These are phyloP conservation scores for Thamnaconus septentrionalis DNA, from an alignment of 2,113 vertebrate genomes.

Conservation along the genomic window DNA sequence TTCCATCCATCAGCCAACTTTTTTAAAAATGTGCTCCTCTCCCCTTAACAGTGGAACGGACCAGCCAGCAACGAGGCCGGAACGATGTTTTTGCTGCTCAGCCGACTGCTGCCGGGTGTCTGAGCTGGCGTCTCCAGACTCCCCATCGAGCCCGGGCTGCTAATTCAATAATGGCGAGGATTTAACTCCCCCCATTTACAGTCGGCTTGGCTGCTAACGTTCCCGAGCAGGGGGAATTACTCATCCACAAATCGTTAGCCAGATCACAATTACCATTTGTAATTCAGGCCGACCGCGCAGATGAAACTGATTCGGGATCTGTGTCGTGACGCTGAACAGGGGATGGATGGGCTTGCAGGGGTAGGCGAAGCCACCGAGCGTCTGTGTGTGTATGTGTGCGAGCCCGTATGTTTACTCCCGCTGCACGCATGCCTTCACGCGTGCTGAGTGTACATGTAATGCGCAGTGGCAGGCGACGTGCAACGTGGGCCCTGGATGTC, in stretches of 20 bases:
- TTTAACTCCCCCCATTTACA: constrained; percentile 67
- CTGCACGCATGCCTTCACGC: too few relatives aligned
- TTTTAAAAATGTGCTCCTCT: too few relatives aligned
- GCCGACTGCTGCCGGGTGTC: constrained; percentile 21
- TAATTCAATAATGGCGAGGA: constrained; percentile 57
- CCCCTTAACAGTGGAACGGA: too few relatives aligned
- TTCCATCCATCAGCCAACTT: too few relatives aligned
- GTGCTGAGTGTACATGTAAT: too few relatives aligned
- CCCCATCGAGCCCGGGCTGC: constrained; percentile 44
- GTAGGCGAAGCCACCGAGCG: too few relatives aligned
- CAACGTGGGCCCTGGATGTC: too few relatives aligned
- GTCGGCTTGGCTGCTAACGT: constrained; percentile 42
- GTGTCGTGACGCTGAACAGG: constrained; percentile 7
- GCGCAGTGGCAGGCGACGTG: too few relatives aligned
- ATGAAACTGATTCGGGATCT: constrained; percentile 32
- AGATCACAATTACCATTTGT: constrained; percentile 42
- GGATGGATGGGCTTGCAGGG: too few relatives aligned
- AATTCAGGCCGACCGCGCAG: constrained; percentile 37
- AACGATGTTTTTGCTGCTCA: constrained; percentile 11
- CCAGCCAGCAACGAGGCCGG: constrained; percentile 1
- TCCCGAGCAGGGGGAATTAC: constrained; percentile 34
- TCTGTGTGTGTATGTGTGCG: too few relatives aligned
- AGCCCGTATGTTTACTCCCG: too few relatives aligned
- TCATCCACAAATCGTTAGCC: constrained; percentile 38
- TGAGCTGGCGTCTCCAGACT: constrained; percentile 32